Conservation (phyloP, 2,113 vertebrate species). For the Nibea albiflora region DNA sequence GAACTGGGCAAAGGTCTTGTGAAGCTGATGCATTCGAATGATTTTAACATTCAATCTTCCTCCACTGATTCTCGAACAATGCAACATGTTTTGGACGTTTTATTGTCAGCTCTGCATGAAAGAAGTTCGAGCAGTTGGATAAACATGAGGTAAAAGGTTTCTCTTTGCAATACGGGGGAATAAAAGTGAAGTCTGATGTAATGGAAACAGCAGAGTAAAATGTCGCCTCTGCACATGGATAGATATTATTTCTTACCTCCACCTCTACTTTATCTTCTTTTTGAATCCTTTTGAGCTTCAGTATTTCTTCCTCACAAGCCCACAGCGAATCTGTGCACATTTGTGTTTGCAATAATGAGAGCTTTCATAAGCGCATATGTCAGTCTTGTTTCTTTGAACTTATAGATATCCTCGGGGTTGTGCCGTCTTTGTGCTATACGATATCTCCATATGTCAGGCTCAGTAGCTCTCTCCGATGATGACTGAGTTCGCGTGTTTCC, state of each 20-base stretch:
- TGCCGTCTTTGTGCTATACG: constrained; percentile 35
- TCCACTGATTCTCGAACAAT: background rate
- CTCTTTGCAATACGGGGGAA: background rate
- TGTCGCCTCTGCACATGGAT: background rate
- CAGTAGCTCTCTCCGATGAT: constrained; percentile 24
- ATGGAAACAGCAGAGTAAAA: background rate
- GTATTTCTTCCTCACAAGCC: constrained; percentile 22
- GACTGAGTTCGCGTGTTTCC: constrained; percentile 44
- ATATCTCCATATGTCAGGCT: constrained; percentile 54
- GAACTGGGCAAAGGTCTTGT: background rate
- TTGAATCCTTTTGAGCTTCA: background rate
- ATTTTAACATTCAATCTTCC: background rate
- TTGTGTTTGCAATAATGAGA: constrained; percentile 8
- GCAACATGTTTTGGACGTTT: background rate
- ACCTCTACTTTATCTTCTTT: constrained; percentile 4
- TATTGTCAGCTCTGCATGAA: background rate
- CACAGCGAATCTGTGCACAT: constrained; percentile 17
- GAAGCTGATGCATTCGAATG: background rate
- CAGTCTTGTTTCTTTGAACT: constrained; percentile 62
- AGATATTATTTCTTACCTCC: background rate
- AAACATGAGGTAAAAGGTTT: background rate
- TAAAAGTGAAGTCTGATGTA: background rate
- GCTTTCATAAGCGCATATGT: constrained; percentile 44
- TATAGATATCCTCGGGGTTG: constrained; percentile 47
- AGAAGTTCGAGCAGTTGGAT: background rate